Conservation (phyloP, 1,140 invertebrate species). For the Drosophila sp. region DNA sequence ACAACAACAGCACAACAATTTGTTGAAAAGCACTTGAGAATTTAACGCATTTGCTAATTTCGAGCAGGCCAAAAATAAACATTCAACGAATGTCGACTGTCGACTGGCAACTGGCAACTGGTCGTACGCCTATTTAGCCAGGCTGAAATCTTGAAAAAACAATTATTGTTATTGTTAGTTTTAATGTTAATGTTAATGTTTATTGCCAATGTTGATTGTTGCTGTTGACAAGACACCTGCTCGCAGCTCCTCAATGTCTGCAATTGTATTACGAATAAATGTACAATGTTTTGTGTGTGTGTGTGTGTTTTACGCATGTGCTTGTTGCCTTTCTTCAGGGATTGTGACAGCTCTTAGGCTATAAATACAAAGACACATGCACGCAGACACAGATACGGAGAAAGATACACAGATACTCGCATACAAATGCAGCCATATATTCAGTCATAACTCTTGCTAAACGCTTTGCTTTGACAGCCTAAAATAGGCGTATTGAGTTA, state of each 20-base stretch:
- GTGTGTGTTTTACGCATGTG: conserved; percentile 14
- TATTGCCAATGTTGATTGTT: conserved; percentile 13
- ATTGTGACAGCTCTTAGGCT: conserved; percentile 27
- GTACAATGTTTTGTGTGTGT: too few relatives aligned
- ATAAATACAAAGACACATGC: conserved; percentile 24
- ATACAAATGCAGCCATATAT: conserved; percentile 12
- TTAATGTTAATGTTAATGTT: conserved; percentile 1
- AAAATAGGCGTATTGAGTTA: conserved; percentile 58
- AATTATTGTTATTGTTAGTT: conserved; percentile 36
- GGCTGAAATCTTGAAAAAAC: conserved; percentile 11
- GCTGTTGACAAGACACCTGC: conserved; percentile 43
- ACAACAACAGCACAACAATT: conserved; percentile 5
- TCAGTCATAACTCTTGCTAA: conserved; percentile 58
- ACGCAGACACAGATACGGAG: conserved; percentile 19
- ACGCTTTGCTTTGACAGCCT: conserved; percentile 38
- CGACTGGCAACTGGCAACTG: conserved; percentile 17
- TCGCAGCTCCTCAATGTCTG: conserved; percentile 13
- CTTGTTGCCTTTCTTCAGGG: conserved; percentile 21
- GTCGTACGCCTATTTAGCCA: conserved; percentile 18
- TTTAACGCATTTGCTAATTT: conserved; percentile 39
- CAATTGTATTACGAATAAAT: not conserved
- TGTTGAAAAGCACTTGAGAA: conserved; percentile 10
- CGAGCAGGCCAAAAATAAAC: conserved; percentile 26
- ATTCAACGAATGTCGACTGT: not conserved
- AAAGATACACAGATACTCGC: conserved; percentile 30